Base-by-base conservation (phyloP, 2,113 vertebrate species). In the Triplophysa rosa region DNA sequence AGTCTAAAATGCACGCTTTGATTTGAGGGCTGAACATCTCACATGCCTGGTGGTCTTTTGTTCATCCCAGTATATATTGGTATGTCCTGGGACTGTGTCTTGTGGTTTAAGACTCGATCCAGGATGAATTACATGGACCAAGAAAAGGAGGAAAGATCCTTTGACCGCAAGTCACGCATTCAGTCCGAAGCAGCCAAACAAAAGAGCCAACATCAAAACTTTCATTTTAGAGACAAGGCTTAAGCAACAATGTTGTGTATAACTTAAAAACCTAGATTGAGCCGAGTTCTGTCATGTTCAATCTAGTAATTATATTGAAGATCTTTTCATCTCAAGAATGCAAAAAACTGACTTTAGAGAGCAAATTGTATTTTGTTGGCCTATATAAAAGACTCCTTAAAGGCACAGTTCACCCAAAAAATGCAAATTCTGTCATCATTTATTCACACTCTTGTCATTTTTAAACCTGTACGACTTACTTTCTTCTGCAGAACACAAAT, bases 11-110 rank as follows among this genome's bases (percentile, higher is more conserved):
- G 17, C 49, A 49, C 42, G 26, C 1, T 1, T 54, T n/a, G 17
- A n/a, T 19, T n/a, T 5, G 8, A 54, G 16, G 9, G 16, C 47
- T 69, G 8, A 29, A 54, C 16, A 24, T 24, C 65, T 67, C 42
- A 67, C 37, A 70, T n/a, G 26, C 68, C 49, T 14, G 19, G 19
- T 70, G 26, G 24, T 70, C 49, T 56, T 70, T 33, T 77, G 73
- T 76, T 6, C 9, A 1, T 58, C n/a, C 16, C 54, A 21, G 17
- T 21, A 21, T 58, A 58, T 58, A 21, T 21, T 21, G 54, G n/a
- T 63, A 77, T 56, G 11, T 21, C 6, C 26, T 17, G 19, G 19
- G 68, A 33, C 49, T 69, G 23, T 29, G 52, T 69, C 16, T 23
- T 54, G 45, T 52, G 45, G 19, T 56, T 70, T n/a, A 37, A 49